A percentile compares a stretch with the other conserved stretches of the same genome.
These are phyloP conservation scores for Heterodera carotae DNA, from an alignment of 1,140 invertebrate genomes.

Conservation along the genomic window DNA sequence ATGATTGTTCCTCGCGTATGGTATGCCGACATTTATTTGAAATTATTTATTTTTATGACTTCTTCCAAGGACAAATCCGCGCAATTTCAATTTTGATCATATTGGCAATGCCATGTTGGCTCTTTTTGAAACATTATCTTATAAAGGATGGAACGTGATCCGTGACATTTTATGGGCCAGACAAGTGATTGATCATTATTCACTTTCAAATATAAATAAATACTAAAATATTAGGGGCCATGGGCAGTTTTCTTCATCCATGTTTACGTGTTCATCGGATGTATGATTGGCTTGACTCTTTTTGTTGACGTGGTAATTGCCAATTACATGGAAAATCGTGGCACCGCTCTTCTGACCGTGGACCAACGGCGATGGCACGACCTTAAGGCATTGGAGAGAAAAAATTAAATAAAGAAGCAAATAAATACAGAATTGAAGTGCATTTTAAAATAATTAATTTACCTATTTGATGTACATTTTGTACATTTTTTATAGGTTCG, in stretches of 20 bases:
- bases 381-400: conserved; percentile 84
- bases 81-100: conserved; percentile 79
- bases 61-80: conserved; percentile 58
- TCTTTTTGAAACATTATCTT: conserved; percentile 95
- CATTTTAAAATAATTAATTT: too few relatives aligned
- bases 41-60: neutral
- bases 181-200: conserved; percentile 68
- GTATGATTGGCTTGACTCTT: conserved; percentile 97
- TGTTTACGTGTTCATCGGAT: conserved; percentile 97
- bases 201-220: neutral
- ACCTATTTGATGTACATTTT: too few relatives aligned
- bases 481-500: neutral
- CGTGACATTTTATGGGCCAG: conserved; percentile 93
- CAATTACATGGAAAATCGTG: conserved; percentile 99
- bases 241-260: conserved; percentile 88
- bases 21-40: conserved; percentile 68
- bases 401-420: neutral
- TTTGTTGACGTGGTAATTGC: conserved; percentile 97
- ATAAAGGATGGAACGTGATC: conserved; percentile 99
- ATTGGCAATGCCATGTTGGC: conserved; percentile 97
- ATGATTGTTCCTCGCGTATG: conserved; percentile 96
- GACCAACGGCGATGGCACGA: conserved; percentile 99
- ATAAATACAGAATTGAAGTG: too few relatives aligned
- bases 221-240: conserved; percentile 27
- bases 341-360: conserved; percentile 96